Base-by-base conservation (phyloP, 2,113 vertebrate genomes). In the Uria aalge region DNA sequence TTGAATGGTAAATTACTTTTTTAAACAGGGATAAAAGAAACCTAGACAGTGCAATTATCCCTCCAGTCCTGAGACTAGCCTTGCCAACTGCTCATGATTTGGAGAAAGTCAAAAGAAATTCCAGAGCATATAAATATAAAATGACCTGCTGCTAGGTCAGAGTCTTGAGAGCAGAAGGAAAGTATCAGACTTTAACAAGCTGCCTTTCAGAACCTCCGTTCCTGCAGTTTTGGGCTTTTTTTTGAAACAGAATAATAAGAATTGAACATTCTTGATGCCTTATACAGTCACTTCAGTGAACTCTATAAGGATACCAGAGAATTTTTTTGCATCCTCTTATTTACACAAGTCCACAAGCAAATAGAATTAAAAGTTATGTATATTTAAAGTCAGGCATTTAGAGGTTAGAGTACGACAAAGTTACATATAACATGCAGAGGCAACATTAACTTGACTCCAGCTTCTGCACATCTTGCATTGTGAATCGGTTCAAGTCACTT, bases 91-190 rank as follows among this genome's bases (percentile, higher is more conserved):
- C 18, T 84, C 59, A 63, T 0, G 2, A 80, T 76, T 66, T 5
- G 1, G 22, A 76, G 72, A 57, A 90, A 94, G 47, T 62, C 11
- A 67, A 71, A 88, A 86, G 21, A 52, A 72, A 74, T 92, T 91
- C 47, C 41, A 83, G 13, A 67, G 2, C 8, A 52, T 67, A 85
- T 57, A 88, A 95, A 75, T 80, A 90, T 63, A 62, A 83, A 91
- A 82, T 69, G 79, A 76, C 20, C 20, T 77, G 29, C 47, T 83
- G 60, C 21, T 80, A 48, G 19, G 67, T 86, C 59, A 80, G n/a
- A 91, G 34, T 45, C 47, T 71, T 76, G n/a, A 63, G 22, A 88
- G 66, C 27, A 82, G 50, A 93, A 88, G 47, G 40, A 89, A 96
- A 91, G 48, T 21, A 78, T 21, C 17, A 69, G 59, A 52, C 4